phyloP scores from a whole-genome alignment of 1,140 invertebrate species.

The Drosophila nikananu region DNA sequence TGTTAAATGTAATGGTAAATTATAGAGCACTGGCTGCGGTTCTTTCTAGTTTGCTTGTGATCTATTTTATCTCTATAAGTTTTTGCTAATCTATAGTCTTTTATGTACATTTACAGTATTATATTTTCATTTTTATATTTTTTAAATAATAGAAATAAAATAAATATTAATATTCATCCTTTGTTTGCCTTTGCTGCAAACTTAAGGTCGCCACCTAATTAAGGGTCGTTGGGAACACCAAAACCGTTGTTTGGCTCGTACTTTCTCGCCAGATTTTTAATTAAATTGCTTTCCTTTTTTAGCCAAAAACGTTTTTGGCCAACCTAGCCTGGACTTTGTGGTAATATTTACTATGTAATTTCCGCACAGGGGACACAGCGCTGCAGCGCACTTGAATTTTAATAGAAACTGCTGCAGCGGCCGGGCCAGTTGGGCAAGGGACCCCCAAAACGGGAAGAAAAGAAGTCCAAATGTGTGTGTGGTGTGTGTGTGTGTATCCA shows the following conservation, averaged over 20 bases:
- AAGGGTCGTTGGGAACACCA: constrained; percentile 12
- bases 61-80: too few species aligned
- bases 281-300: constrained; percentile 43
- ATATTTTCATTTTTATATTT: not conserved
- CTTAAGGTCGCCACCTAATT: constrained; percentile 36
- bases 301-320: constrained; percentile 21
- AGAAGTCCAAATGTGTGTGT: constrained; percentile 1
- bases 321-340: constrained; percentile 49
- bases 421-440: not conserved
- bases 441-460: not conserved
- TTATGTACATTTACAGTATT: too few species aligned
- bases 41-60: too few species aligned
- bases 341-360: constrained; percentile 65
- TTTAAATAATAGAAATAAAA: not conserved
- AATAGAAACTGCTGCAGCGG: constrained; percentile 60
- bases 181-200: not conserved
- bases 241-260: constrained; percentile 16
- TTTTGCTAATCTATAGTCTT: too few species aligned
- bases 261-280: constrained; percentile 34
- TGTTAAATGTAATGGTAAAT: too few species aligned
- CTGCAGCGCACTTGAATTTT: constrained; percentile 73
- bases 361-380: constrained; percentile 33
- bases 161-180: too few species aligned
- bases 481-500: constrained; percentile 33
- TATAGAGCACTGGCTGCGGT: too few species aligned